Evolutionary conservation across 2,797 vertebrate genomes (phyloP), one percentile per base, ranked within the genome.

Genomic region (Pangasius mekongensis): DNA sequence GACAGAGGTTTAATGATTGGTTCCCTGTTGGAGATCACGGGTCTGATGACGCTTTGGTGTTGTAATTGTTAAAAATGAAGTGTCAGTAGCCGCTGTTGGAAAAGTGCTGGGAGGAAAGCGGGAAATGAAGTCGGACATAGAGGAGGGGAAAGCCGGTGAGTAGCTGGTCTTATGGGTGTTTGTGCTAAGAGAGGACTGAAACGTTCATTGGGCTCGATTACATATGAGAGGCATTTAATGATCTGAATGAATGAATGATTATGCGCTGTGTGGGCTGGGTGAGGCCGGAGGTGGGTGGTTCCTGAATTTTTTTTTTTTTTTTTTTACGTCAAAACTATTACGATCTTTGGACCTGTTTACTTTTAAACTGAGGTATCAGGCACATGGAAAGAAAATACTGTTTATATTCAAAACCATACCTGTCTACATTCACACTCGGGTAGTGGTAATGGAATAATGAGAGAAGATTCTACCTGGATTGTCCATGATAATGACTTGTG

Each of bases 341-440:
- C 20, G 85, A 89, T 89, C 90, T 89, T 90, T 88, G 64, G 76
- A 80, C 60, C 49, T 89, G 83, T 90, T 90, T 90, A 87, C 77
- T 54, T 90, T 88, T 47, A 87, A 88, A 88, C 66, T 1, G n/a
- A 52, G 36, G 16, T 20, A 60, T 14, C 36, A 39, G 80, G 47
- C 33, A 47, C 3, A 13, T 24, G 7, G 78, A 86, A 58, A 27
- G 52, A 33, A 67, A 71, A 76, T 74, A 0, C 13, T 66, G 69
- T 66, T 89, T 67, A 86, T 78, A 49, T 86, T 86, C 66, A 86
- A 77, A 86, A 33, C 30, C n/a, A 0, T 24, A 52, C n/a, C 67
- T 67, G 30, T 78, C 69, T 36, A 4, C n/a, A 13, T 24, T 62
- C 49, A 69, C 52, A 67, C 58, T 49, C 33, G 3, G 39, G 64